Conservation (phyloP, 1,140 invertebrate genomes). For the Phenacoccus solenopsis region DNA sequence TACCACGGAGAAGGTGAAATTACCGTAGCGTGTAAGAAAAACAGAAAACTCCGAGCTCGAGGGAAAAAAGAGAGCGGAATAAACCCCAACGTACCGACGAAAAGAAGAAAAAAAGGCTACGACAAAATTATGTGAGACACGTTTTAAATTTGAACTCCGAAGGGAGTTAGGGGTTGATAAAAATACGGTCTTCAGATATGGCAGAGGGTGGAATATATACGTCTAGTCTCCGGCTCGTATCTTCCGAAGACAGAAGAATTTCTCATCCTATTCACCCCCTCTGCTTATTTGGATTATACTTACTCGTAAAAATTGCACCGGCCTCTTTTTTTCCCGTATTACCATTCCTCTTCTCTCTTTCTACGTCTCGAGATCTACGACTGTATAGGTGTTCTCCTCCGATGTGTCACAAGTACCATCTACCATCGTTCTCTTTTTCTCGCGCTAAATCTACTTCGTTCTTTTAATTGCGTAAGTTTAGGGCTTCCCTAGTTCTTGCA, state of each 20-base stretch:
- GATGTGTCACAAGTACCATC: too few relatives aligned
- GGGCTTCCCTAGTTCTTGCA: background rate
- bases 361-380: too few relatives aligned
- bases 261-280: background rate
- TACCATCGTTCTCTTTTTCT: background rate
- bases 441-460: background rate
- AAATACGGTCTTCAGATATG: slow-evolving; percentile 7
- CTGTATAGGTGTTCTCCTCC: too few relatives aligned
- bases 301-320: background rate
- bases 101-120: background rate
- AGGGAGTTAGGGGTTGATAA: slow-evolving; percentile 10
- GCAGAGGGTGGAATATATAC: background rate
- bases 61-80: background rate
- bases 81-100: background rate
- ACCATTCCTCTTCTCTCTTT: too few relatives aligned
- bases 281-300: background rate
- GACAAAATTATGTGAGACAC: slow-evolving; percentile 17
- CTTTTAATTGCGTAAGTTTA: background rate
- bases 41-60: slow-evolving; percentile 4
- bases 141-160: slow-evolving; percentile 13
- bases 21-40: slow-evolving; percentile 4
- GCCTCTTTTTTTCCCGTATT: background rate
- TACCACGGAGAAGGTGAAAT: background rate
- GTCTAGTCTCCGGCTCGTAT: background rate
- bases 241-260: slow-evolving; percentile 11